Evolutionary conservation across 2,113 vertebrate species (phyloP).

Genomic region (Bufo bufo): DNA sequence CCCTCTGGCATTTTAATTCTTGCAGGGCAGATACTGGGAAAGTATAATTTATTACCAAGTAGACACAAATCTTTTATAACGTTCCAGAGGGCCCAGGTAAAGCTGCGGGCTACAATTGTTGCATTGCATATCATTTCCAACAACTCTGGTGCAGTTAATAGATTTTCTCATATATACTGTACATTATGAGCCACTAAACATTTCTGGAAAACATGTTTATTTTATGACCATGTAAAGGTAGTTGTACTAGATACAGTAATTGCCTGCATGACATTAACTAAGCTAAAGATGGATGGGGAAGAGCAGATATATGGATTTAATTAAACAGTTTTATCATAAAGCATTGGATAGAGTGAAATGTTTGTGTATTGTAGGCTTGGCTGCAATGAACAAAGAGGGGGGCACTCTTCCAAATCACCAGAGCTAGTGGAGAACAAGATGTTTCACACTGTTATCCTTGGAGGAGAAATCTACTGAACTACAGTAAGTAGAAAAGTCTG

Average conservation of each 20-base stretch:
- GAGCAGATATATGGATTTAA: conserved; percentile 44
- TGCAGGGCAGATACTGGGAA: conserved; percentile 37
- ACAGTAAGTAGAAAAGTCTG: conserved; percentile 16
- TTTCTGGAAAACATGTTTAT: conserved; percentile 32
- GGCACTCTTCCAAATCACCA: background rate
- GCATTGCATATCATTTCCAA: conserved; percentile 43
- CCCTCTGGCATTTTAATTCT: conserved; percentile 53
- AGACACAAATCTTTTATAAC: conserved; percentile 56
- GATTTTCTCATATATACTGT: conserved; percentile 39
- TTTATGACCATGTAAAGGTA: conserved; percentile 28
- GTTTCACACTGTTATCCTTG: background rate
- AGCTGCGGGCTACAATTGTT: conserved; percentile 52
- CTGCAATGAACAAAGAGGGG: background rate
- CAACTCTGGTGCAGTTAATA: conserved; percentile 32
- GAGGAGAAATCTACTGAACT: conserved; percentile 9
- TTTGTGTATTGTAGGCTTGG: conserved; percentile 27
- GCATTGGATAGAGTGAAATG: conserved; percentile 15
- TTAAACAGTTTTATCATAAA: conserved; percentile 41
- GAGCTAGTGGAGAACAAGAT: conserved; percentile 10
- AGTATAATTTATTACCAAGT: conserved; percentile 51
- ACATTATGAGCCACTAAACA: conserved; percentile 9
- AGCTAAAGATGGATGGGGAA: background rate
- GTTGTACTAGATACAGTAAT: background rate
- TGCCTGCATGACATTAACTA: conserved; percentile 20
- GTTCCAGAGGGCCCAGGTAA: conserved; percentile 41